Evolutionary conservation across 1,140 invertebrate genomes (phyloP), one percentile per base, ranked within the genome.

Genomic region (Sweltsa coloradensis): DNA sequence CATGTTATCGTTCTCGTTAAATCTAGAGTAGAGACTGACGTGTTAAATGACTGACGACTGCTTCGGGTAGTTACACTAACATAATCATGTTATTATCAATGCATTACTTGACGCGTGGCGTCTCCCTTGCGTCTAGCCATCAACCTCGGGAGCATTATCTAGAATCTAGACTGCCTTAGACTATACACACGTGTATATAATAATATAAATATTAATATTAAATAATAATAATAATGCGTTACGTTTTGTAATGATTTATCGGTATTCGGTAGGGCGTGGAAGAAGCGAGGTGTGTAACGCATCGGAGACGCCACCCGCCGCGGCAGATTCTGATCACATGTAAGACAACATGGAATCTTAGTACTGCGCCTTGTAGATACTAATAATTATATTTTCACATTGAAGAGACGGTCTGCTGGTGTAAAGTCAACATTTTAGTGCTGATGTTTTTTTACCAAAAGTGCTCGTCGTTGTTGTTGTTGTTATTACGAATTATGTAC

Each of bases 371-470:
- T 47, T 21, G 25, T 24, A 13, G 41, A 3, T 40, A 47, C 47
- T 21, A 9, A 42, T 21, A 19, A 31, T 24, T 24, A 21, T 42
- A 43, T 26, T 14, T 24, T 34, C 42, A 31, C 25, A 47, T 19
- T 18, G 26, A 45, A 31, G 43, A 43, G 41, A 37, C 23, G 34
- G 29, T 42, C 4, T 43, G 40, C 42, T 41, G 40, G 24, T 24
- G 42, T 43, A 46, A 36, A 31, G 45, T 23, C 24, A 46, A 40
- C n/a, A n/a, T 34, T 39, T 27, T 44, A 45, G 19, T 49, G 48
- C 55, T 56, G 53, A 60, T 58, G 60, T 59, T 60, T 60, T n/a
- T 61, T 55, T 61, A 63, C 57, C 57, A 57, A 52, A 60, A 60
- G 54, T 61, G 59, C 61, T 61, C 59, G 60, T 58, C 49, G 50